These are phyloP conservation scores for Burhinus bistriatus DNA, from an alignment of 2,113 vertebrate species.

Conservation along the genomic window DNA sequence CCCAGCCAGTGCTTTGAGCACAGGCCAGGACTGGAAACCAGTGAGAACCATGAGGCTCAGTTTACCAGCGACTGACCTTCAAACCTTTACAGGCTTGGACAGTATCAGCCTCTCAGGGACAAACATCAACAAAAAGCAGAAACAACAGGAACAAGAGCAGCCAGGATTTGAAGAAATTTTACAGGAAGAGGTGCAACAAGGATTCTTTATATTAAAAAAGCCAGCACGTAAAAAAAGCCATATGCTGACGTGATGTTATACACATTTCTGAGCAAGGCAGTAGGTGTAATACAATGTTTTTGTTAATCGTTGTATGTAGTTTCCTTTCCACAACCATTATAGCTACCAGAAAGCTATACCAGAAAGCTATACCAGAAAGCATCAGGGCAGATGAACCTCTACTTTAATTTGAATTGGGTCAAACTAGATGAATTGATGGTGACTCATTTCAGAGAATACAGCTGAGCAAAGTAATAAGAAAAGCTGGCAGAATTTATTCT, in stretches of 20 bases:
- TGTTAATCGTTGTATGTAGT: background rate
- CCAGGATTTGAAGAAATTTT: background rate
- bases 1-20: background rate
- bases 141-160: background rate
- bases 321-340: background rate
- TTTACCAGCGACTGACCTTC: background rate
- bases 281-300: background rate
- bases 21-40: background rate
- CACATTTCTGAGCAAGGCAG: background rate
- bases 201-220: background rate
- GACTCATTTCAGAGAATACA: constrained; percentile 13
- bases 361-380: background rate
- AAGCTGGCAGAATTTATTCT: background rate
- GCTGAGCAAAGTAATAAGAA: background rate
- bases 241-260: background rate
- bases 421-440: background rate
- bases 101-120: background rate
- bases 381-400: background rate
- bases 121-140: background rate
- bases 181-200: background rate
- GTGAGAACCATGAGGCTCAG: background rate
- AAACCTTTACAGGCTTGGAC: background rate
- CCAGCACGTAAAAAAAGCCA: background rate
- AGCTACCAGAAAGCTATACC: background rate
- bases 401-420: background rate